Conservation (phyloP, 2,113 vertebrate species). For the Oncorhynchus mykiss region DNA sequence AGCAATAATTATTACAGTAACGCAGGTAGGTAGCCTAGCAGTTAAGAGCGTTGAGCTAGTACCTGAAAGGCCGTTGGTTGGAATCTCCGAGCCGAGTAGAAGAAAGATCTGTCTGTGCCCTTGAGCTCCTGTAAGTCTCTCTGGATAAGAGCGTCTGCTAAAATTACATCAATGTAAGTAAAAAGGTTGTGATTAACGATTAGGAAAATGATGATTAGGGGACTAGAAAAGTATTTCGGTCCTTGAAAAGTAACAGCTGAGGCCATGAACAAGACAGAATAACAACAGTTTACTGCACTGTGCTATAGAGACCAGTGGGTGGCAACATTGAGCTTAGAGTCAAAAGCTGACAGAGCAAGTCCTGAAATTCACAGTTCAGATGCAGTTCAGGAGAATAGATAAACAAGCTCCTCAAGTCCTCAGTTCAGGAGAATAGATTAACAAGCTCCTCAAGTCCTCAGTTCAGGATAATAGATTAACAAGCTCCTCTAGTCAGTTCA, state of each 20-base stretch:
- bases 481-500: background rate
- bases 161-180: background rate
- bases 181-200: background rate
- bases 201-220: background rate
- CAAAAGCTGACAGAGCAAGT: background rate
- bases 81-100: no score
- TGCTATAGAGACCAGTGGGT: background rate
- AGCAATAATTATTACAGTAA: background rate
- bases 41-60: background rate
- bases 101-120: no score
- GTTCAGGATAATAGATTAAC: no score
- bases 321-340: background rate
- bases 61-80: no score
- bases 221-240: background rate
- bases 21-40: background rate
- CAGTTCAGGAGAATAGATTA: no score
- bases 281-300: background rate
- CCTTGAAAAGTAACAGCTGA: background rate
- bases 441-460: no score
- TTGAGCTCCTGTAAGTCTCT: no score
- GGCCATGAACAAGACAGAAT: background rate
- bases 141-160: no score
- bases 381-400: background rate
- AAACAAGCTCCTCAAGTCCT: background rate
- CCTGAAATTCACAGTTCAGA: background rate